Conservation (phyloP, 1,140 invertebrate species). For the Rhopalosiphum maidis region DNA sequence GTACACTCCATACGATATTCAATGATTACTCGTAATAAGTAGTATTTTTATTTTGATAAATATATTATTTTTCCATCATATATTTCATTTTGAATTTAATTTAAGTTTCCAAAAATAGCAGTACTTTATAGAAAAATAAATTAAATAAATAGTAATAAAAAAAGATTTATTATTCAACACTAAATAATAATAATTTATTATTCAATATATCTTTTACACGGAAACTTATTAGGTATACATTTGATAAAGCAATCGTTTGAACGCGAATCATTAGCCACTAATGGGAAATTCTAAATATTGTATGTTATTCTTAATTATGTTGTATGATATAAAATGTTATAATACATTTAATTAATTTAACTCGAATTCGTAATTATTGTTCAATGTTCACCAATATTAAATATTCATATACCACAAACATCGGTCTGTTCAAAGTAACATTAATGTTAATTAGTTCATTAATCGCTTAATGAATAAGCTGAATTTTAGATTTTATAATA, state of each 20-base stretch:
- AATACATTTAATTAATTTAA: background rate
- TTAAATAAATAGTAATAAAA: background rate
- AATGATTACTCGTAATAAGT: background rate
- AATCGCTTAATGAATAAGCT: background rate
- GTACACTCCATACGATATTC: background rate
- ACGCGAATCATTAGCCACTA: background rate
- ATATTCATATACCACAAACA: background rate
- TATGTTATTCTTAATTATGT: background rate
- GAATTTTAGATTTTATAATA: background rate
- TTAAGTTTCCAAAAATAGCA: background rate
- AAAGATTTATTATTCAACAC: background rate
- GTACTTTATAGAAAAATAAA: background rate
- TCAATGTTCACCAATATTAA: background rate
- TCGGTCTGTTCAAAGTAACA: background rate
- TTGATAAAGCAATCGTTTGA: background rate
- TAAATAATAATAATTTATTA: background rate
- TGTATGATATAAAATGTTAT: background rate
- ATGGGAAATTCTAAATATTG: background rate
- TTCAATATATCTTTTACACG: background rate
- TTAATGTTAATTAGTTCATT: background rate
- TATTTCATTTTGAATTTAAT: conserved; percentile 9
- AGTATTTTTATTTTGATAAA: background rate
- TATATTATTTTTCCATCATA: background rate
- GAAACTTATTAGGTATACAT: background rate
- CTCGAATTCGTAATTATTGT: background rate